A percentile compares a stretch with the other conserved stretches of the same genome.
Evolutionary conservation across 2,797 vertebrate species (phyloP).

Genomic region (Lagodon rhomboides): DNA sequence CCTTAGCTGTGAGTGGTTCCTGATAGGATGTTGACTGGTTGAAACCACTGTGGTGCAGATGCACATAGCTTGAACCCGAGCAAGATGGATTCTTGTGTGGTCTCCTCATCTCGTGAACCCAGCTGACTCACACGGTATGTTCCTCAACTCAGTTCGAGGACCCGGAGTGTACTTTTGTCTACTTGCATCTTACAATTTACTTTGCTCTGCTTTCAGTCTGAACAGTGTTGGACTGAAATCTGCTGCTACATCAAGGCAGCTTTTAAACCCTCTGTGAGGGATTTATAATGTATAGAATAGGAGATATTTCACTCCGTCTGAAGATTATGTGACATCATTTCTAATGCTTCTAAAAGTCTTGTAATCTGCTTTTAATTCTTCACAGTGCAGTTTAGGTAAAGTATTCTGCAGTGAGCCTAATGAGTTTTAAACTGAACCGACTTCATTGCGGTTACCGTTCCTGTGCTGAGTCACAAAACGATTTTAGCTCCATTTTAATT

Average conservation of each 20-base stretch:
- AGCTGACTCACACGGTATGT: too few species aligned
- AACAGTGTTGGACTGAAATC: too few species aligned
- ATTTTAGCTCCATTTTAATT: conserved; percentile 31
- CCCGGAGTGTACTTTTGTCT: background rate
- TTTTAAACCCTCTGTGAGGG: background rate
- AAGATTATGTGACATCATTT: background rate
- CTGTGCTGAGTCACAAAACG: background rate
- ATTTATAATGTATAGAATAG: background rate
- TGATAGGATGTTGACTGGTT: too few species aligned
- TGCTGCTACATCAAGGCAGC: background rate
- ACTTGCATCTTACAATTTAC: background rate
- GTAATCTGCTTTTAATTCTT: conserved; percentile 27
- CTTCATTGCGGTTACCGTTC: conserved; percentile 14
- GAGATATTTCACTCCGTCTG: conserved; percentile 2
- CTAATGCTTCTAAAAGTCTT: conserved; percentile 2
- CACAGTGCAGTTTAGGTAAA: background rate
- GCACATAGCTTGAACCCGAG: too few species aligned
- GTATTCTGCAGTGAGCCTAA: conserved; percentile 14
- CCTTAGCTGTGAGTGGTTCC: too few species aligned
- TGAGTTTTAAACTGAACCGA: conserved; percentile 14
- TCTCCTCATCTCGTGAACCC: too few species aligned
- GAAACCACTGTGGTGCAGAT: too few species aligned
- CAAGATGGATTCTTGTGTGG: too few species aligned
- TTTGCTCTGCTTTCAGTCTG: too few species aligned
- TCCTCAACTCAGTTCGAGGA: too few species aligned